phyloP scores from a whole-genome alignment of 2,113 vertebrate species.

The Crotalus horridus region DNA sequence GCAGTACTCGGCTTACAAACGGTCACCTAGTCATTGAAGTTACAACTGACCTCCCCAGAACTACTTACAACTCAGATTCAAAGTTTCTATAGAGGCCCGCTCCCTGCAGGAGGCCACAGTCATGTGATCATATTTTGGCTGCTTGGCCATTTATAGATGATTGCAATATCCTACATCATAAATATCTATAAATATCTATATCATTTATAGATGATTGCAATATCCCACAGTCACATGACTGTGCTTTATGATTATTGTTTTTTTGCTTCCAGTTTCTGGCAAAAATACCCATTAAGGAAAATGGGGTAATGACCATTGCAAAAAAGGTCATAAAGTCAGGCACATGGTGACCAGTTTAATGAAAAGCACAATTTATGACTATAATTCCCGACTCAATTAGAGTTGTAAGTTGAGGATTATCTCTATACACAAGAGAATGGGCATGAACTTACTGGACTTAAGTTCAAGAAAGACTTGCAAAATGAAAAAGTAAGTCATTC shows the following conservation, averaged over 20 bases:
- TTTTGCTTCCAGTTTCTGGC: background rate
- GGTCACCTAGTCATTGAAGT: background rate
- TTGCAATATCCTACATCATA: background rate
- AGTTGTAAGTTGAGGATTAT: background rate
- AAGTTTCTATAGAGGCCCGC: background rate
- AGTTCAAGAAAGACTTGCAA: background rate
- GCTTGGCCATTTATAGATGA: background rate
- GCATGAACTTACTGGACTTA: background rate
- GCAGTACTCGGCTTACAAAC: background rate
- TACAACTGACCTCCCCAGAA: background rate
- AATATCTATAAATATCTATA: too few species aligned
- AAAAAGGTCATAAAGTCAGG: background rate
- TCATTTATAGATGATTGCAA: background rate
- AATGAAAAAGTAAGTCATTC: background rate
- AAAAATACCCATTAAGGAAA: background rate
- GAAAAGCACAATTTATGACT: background rate
- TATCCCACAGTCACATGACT: background rate
- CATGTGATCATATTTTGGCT: background rate
- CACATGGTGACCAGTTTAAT: background rate
- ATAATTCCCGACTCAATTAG: background rate
- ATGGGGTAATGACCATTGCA: background rate
- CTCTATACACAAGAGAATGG: background rate
- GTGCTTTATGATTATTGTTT: background rate
- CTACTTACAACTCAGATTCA: background rate
- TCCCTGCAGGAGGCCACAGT: background rate